Evolutionary conservation across 2,888 invertebrate genomes (phyloP), one percentile per base, ranked within the genome.

Genomic region (Polia nebulosa): DNA sequence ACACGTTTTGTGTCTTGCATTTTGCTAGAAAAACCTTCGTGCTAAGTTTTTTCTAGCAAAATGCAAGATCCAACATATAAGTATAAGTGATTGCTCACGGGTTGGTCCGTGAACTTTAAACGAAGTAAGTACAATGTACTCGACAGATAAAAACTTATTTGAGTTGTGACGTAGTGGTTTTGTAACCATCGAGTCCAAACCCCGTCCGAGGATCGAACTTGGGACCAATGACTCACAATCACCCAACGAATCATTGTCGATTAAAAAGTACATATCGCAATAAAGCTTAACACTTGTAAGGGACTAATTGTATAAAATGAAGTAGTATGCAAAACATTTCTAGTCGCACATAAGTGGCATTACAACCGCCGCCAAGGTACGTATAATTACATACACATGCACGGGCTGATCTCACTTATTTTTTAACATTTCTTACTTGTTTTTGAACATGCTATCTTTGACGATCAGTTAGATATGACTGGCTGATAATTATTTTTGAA

Each of bases 251-350:
- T 44, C 15, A 39, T 44, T 47, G 13, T 56, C 58, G 36, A 62
- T 56, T 61, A 44, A 53, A 61, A 51, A 58, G 55, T 64, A 76
- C 64, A 77, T 55, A 8, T 32, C 7, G 36, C 39, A 51, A 49
- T 68, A 47, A 45, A 13, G 60, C n/a, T 56, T 67, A 41, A 45
- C 29, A 69, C 45, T 61, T 53, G 39, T 44, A 53, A 27, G 22
- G 53, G 49, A 53, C 41, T 76, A 76, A 53, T 69, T 61, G 77
- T 47, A 55, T 64, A 77, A 60, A 80, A 64, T 70, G 60, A 61
- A 76, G 57, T 64, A 51, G 17, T 58, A 60, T 47, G 47, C 56
- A 36, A 49, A 59, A 58, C 34, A 61, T 51, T 63, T 53, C 25
- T 51, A 64, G 57, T 80, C n/a, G 49, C 60, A 45, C 56, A 27